Percentiles rank a stretch among this genome's conserved stretches.
Evolutionary conservation across 1,140 invertebrate genomes (phyloP).

Genomic region (Sitodiplosis mosellana): DNA sequence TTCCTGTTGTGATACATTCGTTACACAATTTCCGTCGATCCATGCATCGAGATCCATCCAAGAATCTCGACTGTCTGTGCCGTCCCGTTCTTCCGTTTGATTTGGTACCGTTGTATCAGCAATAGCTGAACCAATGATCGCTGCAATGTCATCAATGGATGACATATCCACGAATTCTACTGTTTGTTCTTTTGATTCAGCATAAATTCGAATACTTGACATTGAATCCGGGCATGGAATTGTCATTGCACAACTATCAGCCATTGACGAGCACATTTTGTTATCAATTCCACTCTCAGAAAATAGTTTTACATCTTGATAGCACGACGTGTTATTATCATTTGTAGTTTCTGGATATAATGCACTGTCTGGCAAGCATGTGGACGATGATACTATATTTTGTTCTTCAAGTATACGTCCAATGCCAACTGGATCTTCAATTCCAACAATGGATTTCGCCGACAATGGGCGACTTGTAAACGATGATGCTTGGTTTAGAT

Average conservation of each 20-base stretch:
- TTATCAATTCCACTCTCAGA: constrained; percentile 32
- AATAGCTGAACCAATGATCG: constrained; percentile 75
- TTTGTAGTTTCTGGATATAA: constrained; percentile 21
- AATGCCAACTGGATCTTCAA: neutral
- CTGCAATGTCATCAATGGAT: constrained; percentile 63
- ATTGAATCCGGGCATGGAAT: constrained; percentile 27
- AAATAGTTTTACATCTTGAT: constrained; percentile 26
- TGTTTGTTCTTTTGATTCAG: constrained; percentile 18
- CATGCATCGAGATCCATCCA: constrained; percentile 71
- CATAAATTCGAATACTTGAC: constrained; percentile 22
- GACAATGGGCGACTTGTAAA: no score
- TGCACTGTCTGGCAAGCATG: constrained; percentile 36
- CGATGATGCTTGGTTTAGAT: no score
- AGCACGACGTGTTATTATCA: constrained; percentile 9
- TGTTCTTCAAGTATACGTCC: constrained; percentile 23
- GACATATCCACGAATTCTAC: constrained; percentile 42
- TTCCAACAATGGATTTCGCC: no score
- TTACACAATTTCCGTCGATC: constrained; percentile 55
- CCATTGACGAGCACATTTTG: constrained; percentile 36
- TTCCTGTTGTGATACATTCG: constrained; percentile 37
- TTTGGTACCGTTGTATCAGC: constrained; percentile 65
- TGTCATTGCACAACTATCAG: constrained; percentile 28
- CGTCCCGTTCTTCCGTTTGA: constrained; percentile 41
- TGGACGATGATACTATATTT: constrained; percentile 45
- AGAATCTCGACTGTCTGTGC: constrained; percentile 42